Conservation (phyloP, 2,888 invertebrate genomes). For the Idaea dimidiata region DNA sequence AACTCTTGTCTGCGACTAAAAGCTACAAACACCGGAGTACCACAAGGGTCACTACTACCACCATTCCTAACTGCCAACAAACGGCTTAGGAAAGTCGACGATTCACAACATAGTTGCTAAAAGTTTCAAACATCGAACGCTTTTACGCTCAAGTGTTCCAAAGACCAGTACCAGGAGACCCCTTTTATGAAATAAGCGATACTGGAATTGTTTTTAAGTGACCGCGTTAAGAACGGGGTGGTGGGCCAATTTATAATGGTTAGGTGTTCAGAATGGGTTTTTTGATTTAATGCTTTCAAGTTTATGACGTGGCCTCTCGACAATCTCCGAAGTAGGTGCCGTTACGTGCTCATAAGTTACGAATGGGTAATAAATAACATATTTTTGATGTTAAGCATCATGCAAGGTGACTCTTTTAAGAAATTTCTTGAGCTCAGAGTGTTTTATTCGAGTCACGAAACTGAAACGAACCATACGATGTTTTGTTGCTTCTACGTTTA, state of each 20-base stretch:
- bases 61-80: slow-evolving; percentile 58
- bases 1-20: slow-evolving; percentile 59
- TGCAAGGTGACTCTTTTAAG: slow-evolving; percentile 16
- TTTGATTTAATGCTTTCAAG: slow-evolving; percentile 65
- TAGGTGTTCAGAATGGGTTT: slow-evolving; percentile 47
- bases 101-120: slow-evolving; percentile 69
- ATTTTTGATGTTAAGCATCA: slow-evolving; percentile 39
- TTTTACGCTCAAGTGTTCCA: slow-evolving; percentile 59
- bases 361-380: slow-evolving; percentile 48
- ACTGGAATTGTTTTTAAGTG: slow-evolving; percentile 9
- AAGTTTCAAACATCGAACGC: slow-evolving; percentile 75
- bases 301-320: slow-evolving; percentile 56
- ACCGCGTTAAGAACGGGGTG: slow-evolving; percentile 14
- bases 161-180: slow-evolving; percentile 42
- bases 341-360: slow-evolving; percentile 40
- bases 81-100: slow-evolving; percentile 59
- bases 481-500: background rate
- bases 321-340: slow-evolving; percentile 55
- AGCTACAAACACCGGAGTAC: slow-evolving; percentile 61
- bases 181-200: slow-evolving; percentile 26
- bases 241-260: slow-evolving; percentile 41
- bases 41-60: slow-evolving; percentile 66
- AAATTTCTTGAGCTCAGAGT: slow-evolving; percentile 19
- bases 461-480: background rate
- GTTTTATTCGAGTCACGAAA: slow-evolving; percentile 16